phyloP scores from a whole-genome alignment of 2,797 vertebrate species.

The Chaenodraco wilsoni region DNA sequence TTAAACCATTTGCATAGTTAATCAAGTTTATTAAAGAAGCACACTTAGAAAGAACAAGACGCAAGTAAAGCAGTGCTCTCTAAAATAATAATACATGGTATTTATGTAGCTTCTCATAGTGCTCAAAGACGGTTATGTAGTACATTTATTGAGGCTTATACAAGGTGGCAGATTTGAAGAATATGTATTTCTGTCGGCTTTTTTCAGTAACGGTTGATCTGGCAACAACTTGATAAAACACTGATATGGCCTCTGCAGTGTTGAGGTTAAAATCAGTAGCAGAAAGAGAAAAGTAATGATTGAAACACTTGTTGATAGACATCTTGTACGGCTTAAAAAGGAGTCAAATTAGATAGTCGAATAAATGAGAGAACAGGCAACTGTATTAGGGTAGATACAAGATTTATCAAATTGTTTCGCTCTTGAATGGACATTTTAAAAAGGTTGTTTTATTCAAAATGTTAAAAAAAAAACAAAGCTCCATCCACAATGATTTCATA shows the following conservation, averaged over 20 bases:
- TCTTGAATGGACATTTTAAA: slow-evolving; percentile 48
- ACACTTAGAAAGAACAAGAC: slow-evolving; percentile 68
- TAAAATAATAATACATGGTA: no score
- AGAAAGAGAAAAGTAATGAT: slow-evolving; percentile 33
- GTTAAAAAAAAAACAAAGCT: slow-evolving; percentile 59
- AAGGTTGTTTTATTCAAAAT: slow-evolving; percentile 62
- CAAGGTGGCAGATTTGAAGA: slow-evolving; percentile 41
- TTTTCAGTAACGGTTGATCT: slow-evolving; percentile 25
- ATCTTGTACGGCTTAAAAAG: slow-evolving; percentile 29
- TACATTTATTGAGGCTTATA: slow-evolving; percentile 68
- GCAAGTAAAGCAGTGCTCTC: slow-evolving; percentile 57
- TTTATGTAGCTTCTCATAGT: no score
- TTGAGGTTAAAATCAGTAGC: slow-evolving; percentile 21
- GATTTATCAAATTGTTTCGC: slow-evolving; percentile 15
- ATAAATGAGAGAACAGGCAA: slow-evolving; percentile 20
- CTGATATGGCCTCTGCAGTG: slow-evolving; percentile 27
- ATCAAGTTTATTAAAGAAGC: slow-evolving; percentile 77
- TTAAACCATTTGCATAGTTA: slow-evolving; percentile 42
- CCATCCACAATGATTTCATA: slow-evolving; percentile 73
- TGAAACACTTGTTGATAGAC: slow-evolving; percentile 42
- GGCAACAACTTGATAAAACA: slow-evolving; percentile 24
- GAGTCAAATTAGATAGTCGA: neutral
- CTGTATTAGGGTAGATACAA: slow-evolving; percentile 32
- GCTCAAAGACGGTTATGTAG: slow-evolving; percentile 28
- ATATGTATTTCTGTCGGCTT: slow-evolving; percentile 18